phyloP scores from a whole-genome alignment of 2,797 vertebrate species.

The Phrynocephalus vlangalii region DNA sequence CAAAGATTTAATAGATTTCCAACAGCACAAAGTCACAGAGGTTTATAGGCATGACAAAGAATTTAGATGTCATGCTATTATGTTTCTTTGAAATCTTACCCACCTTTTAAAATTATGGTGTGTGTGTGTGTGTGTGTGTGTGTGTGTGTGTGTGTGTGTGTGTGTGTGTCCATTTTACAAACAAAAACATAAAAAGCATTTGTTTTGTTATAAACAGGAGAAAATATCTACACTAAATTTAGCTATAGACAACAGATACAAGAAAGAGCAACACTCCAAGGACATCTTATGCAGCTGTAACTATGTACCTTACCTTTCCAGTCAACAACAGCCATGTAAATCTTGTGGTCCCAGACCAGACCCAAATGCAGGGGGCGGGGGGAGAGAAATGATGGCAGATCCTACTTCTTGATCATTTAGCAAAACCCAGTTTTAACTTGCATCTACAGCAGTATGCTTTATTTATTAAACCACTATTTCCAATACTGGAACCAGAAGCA shows the following conservation, averaged over 20 bases:
- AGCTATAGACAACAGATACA: conserved; percentile 17
- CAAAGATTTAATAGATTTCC: conserved; percentile 20
- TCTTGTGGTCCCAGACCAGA: conserved; percentile 10
- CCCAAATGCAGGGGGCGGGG: conserved; percentile 24
- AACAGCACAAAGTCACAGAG: background rate
- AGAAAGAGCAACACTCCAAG: conserved; percentile 32
- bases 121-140: too few relatives aligned
- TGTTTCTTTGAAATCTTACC: background rate
- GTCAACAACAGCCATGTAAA: background rate
- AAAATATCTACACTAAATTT: background rate
- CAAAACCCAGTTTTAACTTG: background rate
- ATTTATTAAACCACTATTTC: conserved; percentile 36
- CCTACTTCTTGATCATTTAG: conserved; percentile 45
- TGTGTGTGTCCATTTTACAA: conserved; percentile 4
- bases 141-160: too few relatives aligned
- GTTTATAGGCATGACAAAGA: background rate
- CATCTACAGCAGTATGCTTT: conserved; percentile 28
- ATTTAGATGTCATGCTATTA: background rate
- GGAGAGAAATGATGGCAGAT: conserved; percentile 18
- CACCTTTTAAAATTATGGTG: background rate
- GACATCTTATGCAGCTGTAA: conserved; percentile 10
- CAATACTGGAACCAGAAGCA: conserved; percentile 36
- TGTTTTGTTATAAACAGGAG: conserved; percentile 34
- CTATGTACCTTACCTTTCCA: conserved; percentile 28
- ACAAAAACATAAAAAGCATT: conserved; percentile 25